Percentiles rank a stretch among this genome's conserved stretches.
Evolutionary conservation across 2,113 vertebrate genomes (phyloP).

Genomic region (Cyphomyrus plagiostoma): DNA sequence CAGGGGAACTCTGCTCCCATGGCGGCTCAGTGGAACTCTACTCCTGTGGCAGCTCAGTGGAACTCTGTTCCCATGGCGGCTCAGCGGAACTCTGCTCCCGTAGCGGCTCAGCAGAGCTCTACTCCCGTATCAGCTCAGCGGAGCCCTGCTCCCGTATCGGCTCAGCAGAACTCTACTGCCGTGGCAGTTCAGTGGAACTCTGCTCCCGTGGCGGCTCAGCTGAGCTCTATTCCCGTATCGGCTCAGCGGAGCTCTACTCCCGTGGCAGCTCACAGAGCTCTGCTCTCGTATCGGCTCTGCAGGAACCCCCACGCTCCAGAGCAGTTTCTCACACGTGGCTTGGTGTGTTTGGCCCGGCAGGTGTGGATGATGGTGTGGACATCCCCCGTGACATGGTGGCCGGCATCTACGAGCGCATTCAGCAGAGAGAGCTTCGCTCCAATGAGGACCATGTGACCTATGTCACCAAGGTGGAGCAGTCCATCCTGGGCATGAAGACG

Average conservation of each 20-base stretch:
- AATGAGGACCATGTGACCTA: constrained; percentile 98
- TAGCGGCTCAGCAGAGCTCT: too few relatives aligned
- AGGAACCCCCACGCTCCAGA: background rate
- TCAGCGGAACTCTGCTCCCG: background rate
- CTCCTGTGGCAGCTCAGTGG: too few relatives aligned
- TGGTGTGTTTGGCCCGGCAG: constrained; percentile 43
- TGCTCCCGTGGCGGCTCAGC: too few relatives aligned
- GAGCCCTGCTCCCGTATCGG: too few relatives aligned
- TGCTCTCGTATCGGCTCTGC: background rate
- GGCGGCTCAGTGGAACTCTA: too few relatives aligned
- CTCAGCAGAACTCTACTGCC: too few relatives aligned
- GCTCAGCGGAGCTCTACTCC: too few relatives aligned
- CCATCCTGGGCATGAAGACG: constrained; percentile 97
- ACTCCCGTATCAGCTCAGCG: too few relatives aligned
- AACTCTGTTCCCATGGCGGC: too few relatives aligned
- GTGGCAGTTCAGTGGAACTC: too few relatives aligned
- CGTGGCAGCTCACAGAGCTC: background rate
- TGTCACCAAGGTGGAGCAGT: constrained; percentile 97
- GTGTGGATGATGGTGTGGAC: constrained; percentile 93
- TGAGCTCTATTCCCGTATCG: too few relatives aligned
- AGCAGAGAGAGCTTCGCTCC: constrained; percentile 89
- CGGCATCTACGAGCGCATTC: constrained; percentile 95
- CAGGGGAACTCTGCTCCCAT: too few relatives aligned
- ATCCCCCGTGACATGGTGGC: constrained; percentile 94
- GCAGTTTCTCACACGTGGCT: background rate